Conservation (phyloP, 2,113 vertebrate genomes). For the Caracal caracal region DNA sequence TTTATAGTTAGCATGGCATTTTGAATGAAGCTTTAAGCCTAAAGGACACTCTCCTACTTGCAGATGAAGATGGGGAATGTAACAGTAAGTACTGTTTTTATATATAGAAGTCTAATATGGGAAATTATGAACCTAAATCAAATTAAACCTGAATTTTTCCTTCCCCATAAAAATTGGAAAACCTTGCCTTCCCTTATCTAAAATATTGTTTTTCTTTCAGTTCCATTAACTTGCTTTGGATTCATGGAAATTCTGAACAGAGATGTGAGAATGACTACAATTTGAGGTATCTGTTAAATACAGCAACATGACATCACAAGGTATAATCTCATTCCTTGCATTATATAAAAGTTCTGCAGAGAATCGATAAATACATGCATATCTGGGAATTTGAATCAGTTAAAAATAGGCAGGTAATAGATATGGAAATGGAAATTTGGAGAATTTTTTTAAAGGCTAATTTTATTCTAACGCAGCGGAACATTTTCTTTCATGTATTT, state of each 20-base stretch:
- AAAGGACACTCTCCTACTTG: slow-evolving; percentile 73
- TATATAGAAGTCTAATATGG: slow-evolving; percentile 72
- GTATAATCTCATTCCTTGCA: slow-evolving; percentile 57
- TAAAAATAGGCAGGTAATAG: slow-evolving; percentile 64
- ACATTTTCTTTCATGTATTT: slow-evolving; percentile 50
- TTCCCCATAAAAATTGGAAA: slow-evolving; percentile 41
- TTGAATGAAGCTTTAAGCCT: slow-evolving; percentile 76
- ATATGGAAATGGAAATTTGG: slow-evolving; percentile 73
- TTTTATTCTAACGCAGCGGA: slow-evolving; percentile 70
- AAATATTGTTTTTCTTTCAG: slow-evolving; percentile 55
- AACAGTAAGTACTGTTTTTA: slow-evolving; percentile 70
- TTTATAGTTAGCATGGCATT: slow-evolving; percentile 74
- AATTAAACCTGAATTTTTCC: slow-evolving; percentile 44
- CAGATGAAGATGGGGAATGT: slow-evolving; percentile 64
- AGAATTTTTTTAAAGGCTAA: slow-evolving; percentile 35
- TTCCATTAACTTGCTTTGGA: slow-evolving; percentile 54
- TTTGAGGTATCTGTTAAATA: slow-evolving; percentile 72
- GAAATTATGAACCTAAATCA: slow-evolving; percentile 56
- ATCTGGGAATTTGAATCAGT: slow-evolving; percentile 65
- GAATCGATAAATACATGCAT: slow-evolving; percentile 57
- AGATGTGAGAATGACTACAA: slow-evolving; percentile 59
- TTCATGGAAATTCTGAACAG: slow-evolving; percentile 35
- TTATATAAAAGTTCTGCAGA: slow-evolving; percentile 62
- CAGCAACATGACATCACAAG: slow-evolving; percentile 72
- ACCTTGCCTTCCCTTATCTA: slow-evolving; percentile 50